phyloP scores from a whole-genome alignment of 2,888 invertebrate genomes.

The Drosophila dives region DNA sequence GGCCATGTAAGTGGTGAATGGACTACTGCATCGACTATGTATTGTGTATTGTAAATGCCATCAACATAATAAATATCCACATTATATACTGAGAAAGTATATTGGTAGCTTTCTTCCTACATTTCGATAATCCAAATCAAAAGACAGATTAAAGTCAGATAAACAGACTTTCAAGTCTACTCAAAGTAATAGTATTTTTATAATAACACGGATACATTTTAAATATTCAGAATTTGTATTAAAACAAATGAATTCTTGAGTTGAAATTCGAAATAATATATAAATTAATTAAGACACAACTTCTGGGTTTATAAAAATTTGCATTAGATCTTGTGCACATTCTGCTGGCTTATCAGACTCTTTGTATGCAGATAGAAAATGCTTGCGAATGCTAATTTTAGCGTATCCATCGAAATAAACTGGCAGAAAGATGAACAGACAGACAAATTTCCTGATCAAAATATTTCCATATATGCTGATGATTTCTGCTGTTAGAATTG shows the following conservation, averaged over 20 bases:
- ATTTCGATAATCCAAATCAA: conserved; percentile 9
- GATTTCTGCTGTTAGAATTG: no score
- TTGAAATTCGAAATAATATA: not conserved
- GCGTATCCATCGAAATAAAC: not conserved
- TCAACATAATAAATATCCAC: conserved; percentile 14
- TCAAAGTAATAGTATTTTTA: not conserved
- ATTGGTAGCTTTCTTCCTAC: conserved; percentile 23
- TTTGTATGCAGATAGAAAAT: not conserved
- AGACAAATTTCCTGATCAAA: not conserved
- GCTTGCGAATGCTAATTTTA: not conserved
- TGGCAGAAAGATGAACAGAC: not conserved
- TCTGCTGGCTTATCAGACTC: not conserved
- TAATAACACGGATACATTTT: not conserved
- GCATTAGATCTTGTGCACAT: no score
- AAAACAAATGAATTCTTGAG: not conserved
- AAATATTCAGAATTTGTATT: not conserved
- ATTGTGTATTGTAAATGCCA: conserved; percentile 11
- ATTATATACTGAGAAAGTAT: not conserved
- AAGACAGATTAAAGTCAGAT: conserved; percentile 7
- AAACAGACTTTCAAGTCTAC: not conserved
- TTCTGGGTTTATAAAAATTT: not conserved
- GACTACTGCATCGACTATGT: conserved; percentile 1
- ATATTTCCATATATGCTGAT: not conserved
- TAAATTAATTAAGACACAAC: not conserved
- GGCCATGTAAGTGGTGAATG: conserved; percentile 48